Evolutionary conservation across 2,113 vertebrate genomes (phyloP), one percentile per base, ranked within the genome.

Genomic region (Aptenodytes forsteri): DNA sequence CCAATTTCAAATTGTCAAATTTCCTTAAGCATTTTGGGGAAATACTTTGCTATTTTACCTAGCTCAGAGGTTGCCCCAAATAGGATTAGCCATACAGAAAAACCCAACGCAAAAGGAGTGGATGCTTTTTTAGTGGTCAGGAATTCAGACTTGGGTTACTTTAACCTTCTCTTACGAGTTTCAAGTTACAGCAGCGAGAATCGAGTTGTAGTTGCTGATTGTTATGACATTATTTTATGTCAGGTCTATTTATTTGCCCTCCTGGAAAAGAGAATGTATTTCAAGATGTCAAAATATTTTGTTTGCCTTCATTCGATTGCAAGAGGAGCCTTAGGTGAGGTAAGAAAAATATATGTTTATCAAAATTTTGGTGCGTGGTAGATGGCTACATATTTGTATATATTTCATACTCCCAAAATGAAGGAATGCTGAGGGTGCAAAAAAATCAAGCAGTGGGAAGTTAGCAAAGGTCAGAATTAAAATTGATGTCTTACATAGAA

Each of bases 181-280:
- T 97, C 87, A 67, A 65, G 87, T 95, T 94, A 86, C 89, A 79
- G 82, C 84, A 83, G 55, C 6, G 6, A 88, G 70, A 70, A 94
- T 87, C 9, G 6, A 92, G 84, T 61, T 97, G 94, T 93, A 94
- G 75, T 71, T 94, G 64, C 89, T 93, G 94, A 88, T 91, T 95
- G 92, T 92, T 96, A 93, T 95, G 92, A 93, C 92, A 82, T 97
- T 89, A 36, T 95, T 94, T 93, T 94, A 85, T 97, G 90, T 96
- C 94, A 88, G 58, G 49, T 91, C 94, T 92, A 61, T 97, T 96
- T 96, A 92, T 96, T 97, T 96, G 82, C 49, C 78, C 66, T 95
- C 34, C 55, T 6, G 1, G 58, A 92, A 89, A 92, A 88, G 34
- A 78, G 79, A 93, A 70, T 73, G 62, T 88, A 77, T 96, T 96